These are phyloP conservation scores for Chaunax sp. DNA, from an alignment of 2,797 vertebrate genomes.

Conservation along the genomic window DNA sequence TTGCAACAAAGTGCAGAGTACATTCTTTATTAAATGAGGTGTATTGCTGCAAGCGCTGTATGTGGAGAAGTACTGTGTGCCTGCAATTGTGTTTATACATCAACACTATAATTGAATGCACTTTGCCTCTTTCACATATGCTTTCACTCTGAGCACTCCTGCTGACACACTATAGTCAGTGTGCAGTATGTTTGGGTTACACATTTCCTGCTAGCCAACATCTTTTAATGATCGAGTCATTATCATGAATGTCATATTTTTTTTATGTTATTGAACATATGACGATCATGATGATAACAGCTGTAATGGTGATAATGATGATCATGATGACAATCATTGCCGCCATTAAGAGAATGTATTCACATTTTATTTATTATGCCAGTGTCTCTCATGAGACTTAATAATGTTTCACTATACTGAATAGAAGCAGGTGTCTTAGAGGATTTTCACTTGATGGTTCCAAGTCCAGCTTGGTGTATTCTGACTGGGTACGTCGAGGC, in stretches of 20 bases:
- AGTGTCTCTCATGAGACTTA: not conserved
- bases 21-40: slow-evolving; percentile 17
- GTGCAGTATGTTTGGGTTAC: slow-evolving; percentile 11
- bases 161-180: slow-evolving; percentile 15
- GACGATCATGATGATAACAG: not conserved
- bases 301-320: slow-evolving; percentile 2
- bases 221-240: slow-evolving; percentile 7
- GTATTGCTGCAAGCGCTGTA: slow-evolving; percentile 7
- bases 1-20: slow-evolving; percentile 7
- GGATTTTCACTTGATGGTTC: slow-evolving; percentile 16
- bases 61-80: slow-evolving; percentile 8
- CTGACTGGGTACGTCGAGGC: slow-evolving; percentile 6
- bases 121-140: slow-evolving; percentile 13
- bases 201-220: slow-evolving; percentile 3
- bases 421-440: slow-evolving; percentile 26
- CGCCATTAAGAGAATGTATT: not conserved
- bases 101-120: slow-evolving; percentile 11
- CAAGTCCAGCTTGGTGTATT: slow-evolving; percentile 17
- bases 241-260: slow-evolving; percentile 5
- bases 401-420: slow-evolving; percentile 11
- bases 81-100: slow-evolving; percentile 13
- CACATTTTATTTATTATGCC: not conserved
- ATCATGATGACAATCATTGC: slow-evolving; percentile 1
- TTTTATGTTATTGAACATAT: not conserved
- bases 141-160: slow-evolving; percentile 1